Percentiles rank a stretch among this genome's conserved stretches.
Conservation (phyloP, 2,797 vertebrate species). For the Podarcis siculus region DNA sequence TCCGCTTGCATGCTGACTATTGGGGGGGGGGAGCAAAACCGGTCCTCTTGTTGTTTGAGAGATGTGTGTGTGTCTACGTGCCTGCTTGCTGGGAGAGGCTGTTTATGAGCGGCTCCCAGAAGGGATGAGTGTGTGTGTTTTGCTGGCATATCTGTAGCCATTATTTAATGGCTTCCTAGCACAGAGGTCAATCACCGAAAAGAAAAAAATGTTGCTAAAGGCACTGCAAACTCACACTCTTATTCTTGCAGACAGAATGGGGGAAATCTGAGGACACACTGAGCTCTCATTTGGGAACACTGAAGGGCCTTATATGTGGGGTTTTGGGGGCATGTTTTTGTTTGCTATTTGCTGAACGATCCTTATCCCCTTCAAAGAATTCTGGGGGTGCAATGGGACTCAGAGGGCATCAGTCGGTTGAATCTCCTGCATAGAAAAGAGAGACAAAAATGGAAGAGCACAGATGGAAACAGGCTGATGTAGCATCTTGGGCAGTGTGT, state of each 20-base stretch:
- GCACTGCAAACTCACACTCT: background rate
- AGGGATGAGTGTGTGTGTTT: slow-evolving; percentile 50
- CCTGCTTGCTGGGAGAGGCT: slow-evolving; percentile 30
- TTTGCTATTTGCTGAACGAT: slow-evolving; percentile 3
- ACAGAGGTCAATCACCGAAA: slow-evolving; percentile 51
- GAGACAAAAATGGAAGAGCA: background rate
- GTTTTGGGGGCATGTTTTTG: background rate
- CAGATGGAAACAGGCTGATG: background rate
- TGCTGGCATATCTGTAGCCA: slow-evolving; percentile 57
- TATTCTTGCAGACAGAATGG: background rate
- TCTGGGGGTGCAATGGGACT: background rate
- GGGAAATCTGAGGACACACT: background rate
- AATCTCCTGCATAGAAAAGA: background rate
- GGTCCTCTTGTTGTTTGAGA: slow-evolving; percentile 36
- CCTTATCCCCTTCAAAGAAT: background rate
- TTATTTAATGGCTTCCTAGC: slow-evolving; percentile 57
- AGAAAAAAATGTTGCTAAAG: slow-evolving; percentile 42
- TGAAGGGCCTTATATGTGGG: background rate
- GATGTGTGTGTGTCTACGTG: slow-evolving; percentile 16
- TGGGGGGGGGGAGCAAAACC: background rate
- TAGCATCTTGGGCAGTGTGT: background rate
- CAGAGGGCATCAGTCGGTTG: background rate
- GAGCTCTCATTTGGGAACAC: background rate
- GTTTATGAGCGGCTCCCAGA: slow-evolving; percentile 53
- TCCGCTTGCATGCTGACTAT: slow-evolving; percentile 27